phyloP scores from a whole-genome alignment of 2,797 vertebrate species.

The Apodemus agrarius region DNA sequence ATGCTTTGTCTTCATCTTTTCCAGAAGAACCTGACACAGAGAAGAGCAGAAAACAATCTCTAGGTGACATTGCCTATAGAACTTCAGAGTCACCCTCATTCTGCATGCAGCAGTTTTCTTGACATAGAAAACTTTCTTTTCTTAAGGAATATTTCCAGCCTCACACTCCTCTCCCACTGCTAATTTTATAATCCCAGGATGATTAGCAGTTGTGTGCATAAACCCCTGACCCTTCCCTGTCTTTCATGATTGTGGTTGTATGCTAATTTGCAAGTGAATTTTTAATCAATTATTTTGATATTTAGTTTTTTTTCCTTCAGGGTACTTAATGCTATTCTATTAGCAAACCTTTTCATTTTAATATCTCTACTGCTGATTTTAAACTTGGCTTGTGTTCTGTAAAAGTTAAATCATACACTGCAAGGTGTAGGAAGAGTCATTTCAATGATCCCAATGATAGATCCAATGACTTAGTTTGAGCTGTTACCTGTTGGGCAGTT shows the following conservation, averaged over 20 bases:
- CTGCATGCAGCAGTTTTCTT: no score
- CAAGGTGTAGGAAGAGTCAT: slow-evolving; percentile 96
- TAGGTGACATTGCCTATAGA: neutral
- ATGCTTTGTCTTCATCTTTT: neutral
- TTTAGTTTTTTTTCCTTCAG: slow-evolving; percentile 91
- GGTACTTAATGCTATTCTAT: slow-evolving; percentile 95
- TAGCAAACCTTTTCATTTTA: slow-evolving; percentile 88
- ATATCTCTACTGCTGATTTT: slow-evolving; percentile 88
- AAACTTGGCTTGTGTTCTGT: slow-evolving; percentile 89
- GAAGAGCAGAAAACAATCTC: neutral
- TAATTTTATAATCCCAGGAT: neutral
- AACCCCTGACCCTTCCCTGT: neutral
- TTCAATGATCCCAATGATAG: slow-evolving; percentile 92
- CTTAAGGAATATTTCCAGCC: neutral
- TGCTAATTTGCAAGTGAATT: slow-evolving; percentile 87
- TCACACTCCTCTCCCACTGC: neutral
- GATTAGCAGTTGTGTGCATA: neutral
- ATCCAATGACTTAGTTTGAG: slow-evolving; percentile 94
- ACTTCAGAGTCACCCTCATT: neutral
- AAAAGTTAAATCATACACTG: slow-evolving; percentile 97
- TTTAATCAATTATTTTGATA: slow-evolving; percentile 90
- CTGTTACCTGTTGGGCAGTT: slow-evolving; percentile 96
- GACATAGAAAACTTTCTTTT: neutral
- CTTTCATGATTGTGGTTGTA: slow-evolving; percentile 27
- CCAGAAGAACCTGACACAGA: neutral